Evolutionary conservation across 2,797 vertebrate genomes (phyloP).

Genomic region (Eremophila alpestris): DNA sequence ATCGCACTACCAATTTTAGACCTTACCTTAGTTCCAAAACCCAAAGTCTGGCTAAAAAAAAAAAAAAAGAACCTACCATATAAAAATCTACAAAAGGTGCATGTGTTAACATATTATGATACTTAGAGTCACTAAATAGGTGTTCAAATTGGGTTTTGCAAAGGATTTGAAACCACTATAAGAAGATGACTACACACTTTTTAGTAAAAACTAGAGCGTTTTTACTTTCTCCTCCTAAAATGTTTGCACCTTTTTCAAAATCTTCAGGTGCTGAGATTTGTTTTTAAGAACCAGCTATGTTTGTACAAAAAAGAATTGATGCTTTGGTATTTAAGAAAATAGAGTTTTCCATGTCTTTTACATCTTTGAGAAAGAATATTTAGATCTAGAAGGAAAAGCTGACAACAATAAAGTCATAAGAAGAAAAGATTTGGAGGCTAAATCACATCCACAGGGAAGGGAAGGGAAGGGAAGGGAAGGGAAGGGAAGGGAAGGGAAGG

Average conservation of each 20-base stretch:
- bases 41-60: neutral
- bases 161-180: neutral
- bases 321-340: neutral
- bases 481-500: neutral
- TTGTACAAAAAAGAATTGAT: neutral
- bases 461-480: neutral
- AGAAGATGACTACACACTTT: neutral
- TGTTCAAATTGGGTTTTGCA: neutral
- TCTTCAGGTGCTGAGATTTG: neutral
- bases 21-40: neutral
- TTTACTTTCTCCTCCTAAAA: neutral
- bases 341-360: neutral
- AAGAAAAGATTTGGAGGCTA: neutral
- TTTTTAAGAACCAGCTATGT: neutral
- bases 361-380: neutral
- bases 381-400: neutral
- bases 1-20: neutral
- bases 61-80: neutral
- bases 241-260: neutral
- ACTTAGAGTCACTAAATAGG: neutral
- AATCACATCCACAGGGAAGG: neutral
- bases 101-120: neutral
- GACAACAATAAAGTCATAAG: neutral
- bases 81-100: neutral
- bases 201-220: neutral